These are phyloP conservation scores for Planiliza haematocheilus DNA, from an alignment of 2,113 vertebrate genomes.

Conservation along the genomic window DNA sequence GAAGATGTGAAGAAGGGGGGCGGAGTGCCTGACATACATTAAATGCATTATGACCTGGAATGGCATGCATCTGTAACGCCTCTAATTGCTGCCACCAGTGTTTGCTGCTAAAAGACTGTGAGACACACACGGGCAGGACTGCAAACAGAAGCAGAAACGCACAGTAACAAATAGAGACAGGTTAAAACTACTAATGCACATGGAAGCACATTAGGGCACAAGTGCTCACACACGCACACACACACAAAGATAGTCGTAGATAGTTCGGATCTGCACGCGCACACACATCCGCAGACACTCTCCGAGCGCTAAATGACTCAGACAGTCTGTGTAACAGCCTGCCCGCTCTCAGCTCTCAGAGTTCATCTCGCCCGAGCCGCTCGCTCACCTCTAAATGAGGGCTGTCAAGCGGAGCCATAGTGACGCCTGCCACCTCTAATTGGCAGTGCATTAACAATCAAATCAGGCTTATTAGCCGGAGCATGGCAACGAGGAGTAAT, in stretches of 20 bases:
- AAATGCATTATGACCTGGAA: conserved; percentile 19
- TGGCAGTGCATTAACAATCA: conserved; percentile 91
- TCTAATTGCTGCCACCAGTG: neutral
- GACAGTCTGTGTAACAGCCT: conserved; percentile 67
- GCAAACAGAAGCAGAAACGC: neutral
- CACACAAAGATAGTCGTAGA: conserved; percentile 4
- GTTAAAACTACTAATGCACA: conserved; percentile 38
- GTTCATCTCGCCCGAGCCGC: conserved; percentile 62
- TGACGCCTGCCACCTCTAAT: conserved; percentile 85
- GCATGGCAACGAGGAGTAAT: conserved; percentile 86
- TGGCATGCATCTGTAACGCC: conserved; percentile 2
- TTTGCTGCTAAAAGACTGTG: neutral
- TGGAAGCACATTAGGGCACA: conserved; percentile 22
- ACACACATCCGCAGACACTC: conserved; percentile 12
- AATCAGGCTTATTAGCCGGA: conserved; percentile 90
- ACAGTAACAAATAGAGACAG: conserved; percentile 29
- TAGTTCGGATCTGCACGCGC: conserved; percentile 34
- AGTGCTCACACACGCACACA: neutral
- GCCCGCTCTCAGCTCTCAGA: conserved; percentile 66
- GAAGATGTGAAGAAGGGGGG: conserved; percentile 6
- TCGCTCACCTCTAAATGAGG: conserved; percentile 75
- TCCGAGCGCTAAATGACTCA: conserved; percentile 52
- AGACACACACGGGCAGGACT: conserved; percentile 5
- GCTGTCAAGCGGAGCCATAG: conserved; percentile 72
- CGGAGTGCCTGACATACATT: neutral